These are phyloP conservation scores for Prinia subflava DNA, from an alignment of 2,113 vertebrate species.

Conservation along the genomic window DNA sequence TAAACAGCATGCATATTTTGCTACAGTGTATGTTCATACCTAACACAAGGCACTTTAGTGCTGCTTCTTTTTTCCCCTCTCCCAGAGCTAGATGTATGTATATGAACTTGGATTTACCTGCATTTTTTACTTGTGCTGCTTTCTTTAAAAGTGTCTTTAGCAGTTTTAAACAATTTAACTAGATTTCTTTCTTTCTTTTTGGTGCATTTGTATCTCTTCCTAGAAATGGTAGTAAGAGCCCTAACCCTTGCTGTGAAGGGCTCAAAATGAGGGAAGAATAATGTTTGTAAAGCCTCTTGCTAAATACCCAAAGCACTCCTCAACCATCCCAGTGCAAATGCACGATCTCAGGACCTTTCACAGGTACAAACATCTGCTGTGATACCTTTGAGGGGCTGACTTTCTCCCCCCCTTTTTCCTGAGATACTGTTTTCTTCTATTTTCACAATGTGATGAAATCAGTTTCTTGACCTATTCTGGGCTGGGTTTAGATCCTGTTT, in stretches of 20 bases:
- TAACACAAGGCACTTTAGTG: neutral
- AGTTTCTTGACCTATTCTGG: accelerated
- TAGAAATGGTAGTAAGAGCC: neutral
- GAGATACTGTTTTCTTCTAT: neutral
- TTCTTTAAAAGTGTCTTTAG: neutral
- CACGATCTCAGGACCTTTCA: neutral
- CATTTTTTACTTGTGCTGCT: neutral
- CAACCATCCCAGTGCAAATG: neutral
- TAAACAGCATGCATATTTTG: neutral
- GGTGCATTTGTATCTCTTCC: neutral
- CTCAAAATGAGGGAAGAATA: neutral
- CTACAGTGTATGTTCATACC: neutral
- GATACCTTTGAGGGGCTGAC: neutral
- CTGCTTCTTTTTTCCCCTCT: neutral
- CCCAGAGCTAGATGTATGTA: neutral
- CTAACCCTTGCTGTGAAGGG: neutral
- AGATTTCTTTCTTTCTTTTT: neutral
- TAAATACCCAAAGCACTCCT: neutral
- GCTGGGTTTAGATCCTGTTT: neutral
- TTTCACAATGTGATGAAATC: accelerated
- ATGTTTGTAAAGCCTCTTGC: neutral
- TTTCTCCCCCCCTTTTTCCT: accelerated
- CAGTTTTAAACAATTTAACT: neutral
- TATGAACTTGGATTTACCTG: neutral
- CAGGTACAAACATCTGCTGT: neutral